A percentile compares a stretch with the other conserved stretches of the same genome.
phyloP scores from a whole-genome alignment of 1,140 invertebrate species.

The Asobara japonica region DNA sequence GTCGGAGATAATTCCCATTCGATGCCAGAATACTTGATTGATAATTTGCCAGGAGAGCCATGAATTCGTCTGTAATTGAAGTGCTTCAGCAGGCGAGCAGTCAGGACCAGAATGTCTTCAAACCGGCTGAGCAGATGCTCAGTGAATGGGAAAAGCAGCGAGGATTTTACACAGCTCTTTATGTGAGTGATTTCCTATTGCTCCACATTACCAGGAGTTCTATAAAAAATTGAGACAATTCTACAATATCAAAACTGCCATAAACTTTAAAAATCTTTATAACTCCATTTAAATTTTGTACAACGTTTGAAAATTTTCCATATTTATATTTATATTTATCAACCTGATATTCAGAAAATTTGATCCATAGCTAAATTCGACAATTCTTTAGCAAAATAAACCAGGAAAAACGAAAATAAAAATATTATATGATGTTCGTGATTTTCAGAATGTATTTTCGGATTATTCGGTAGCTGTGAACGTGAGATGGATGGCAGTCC shows the following conservation, averaged over 20 bases:
- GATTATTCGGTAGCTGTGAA: constrained; percentile 85
- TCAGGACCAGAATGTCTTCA: constrained; percentile 84
- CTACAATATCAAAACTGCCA: too few species aligned
- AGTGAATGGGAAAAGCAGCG: constrained; percentile 87
- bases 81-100: constrained; percentile 85
- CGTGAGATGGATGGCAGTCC: constrained; percentile 89
- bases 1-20: neutral
- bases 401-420: too few species aligned
- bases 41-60: constrained; percentile 26
- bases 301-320: too few species aligned
- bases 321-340: too few species aligned
- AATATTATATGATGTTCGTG: constrained; percentile 31
- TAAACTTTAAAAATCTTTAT: too few species aligned
- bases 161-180: constrained; percentile 87
- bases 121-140: constrained; percentile 87
- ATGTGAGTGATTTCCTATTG: constrained; percentile 69
- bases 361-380: too few species aligned
- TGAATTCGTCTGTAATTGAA: constrained; percentile 73
- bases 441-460: constrained; percentile 81
- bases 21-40: constrained; percentile 9
- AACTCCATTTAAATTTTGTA: too few species aligned
- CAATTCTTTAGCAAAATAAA: too few species aligned
- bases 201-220: neutral
- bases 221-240: too few species aligned
- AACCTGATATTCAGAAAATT: too few species aligned